Base-by-base conservation (phyloP, 1,140 invertebrate species). In the Drosophila takahashii region DNA sequence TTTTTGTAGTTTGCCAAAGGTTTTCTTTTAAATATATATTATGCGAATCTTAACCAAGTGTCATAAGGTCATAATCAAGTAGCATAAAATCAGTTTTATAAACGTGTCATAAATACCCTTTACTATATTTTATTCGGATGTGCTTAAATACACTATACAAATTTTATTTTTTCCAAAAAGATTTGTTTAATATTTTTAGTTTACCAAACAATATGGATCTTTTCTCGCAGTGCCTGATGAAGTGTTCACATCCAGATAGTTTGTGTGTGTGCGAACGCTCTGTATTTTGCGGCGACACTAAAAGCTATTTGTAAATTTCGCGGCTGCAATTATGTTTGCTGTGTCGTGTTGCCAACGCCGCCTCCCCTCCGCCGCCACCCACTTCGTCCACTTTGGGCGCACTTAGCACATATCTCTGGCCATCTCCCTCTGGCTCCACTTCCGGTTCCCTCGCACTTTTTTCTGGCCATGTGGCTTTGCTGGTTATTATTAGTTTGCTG, bases 241-340 rank as follows among this genome's bases (percentile, higher is more conserved):
- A 67, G 44, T 34, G 34, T 32, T 50, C 27, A 34, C 44, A 39
- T 8, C 29, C 11, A 9, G 13, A 42, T 16, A 27, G n/a, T 47
- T 37, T 44, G 32, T 37, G 41, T 41, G 59, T 59, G 45, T 41
- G 62, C 47, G 34, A 54, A 48, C 58, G 48, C 61, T 66, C 47
- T 87, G 75, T 81, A 86, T 86, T 87, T 83, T 76, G 71, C 61
- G 79, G 79, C 86, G 83, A 87, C 83, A 86, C 83, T 86, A 86
- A 86, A 86, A 86, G 83, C 83, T 87, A 86, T 86, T 86, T 86
- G 83, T 86, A 86, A 86, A 86, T 87, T 86, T 87, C 79, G 83
- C 80, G 83, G 84, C 85, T 87, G 83, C 83, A 87, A 86, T 86
- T 86, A 87, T 86, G 83, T 86, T 87, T 87, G 83, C 83, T 87